phyloP scores from a whole-genome alignment of 1,140 invertebrate genomes.

The Latrodectus geometricus region DNA sequence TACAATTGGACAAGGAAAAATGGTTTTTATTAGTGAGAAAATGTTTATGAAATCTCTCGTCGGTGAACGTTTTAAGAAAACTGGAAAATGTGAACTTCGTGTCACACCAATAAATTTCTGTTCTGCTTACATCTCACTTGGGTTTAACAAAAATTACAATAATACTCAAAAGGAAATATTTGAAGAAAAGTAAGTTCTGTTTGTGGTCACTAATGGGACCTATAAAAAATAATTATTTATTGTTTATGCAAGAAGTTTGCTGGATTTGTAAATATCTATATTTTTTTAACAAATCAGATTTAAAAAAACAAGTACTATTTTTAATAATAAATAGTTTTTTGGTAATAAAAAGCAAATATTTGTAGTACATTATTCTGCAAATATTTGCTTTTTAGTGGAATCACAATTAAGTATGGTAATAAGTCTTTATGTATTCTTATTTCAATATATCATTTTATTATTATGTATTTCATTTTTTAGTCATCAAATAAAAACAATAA shows the following conservation, averaged over 20 bases:
- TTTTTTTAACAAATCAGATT: background rate
- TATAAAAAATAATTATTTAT: background rate
- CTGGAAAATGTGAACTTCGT: conserved; percentile 11
- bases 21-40: background rate
- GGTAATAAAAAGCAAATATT: too few relatives aligned
- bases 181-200: background rate
- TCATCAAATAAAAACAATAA: too few relatives aligned
- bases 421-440: too few relatives aligned
- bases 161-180: background rate
- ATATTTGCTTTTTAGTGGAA: too few relatives aligned
- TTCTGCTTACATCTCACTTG: conserved; percentile 4
- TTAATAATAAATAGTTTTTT: too few relatives aligned
- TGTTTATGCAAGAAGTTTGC: background rate
- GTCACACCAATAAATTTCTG: background rate
- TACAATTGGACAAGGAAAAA: conserved; percentile 2
- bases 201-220: background rate
- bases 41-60: conserved; percentile 1
- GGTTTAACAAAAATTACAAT: background rate
- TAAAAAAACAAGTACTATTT: background rate
- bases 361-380: too few relatives aligned
- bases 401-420: too few relatives aligned
- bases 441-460: too few relatives aligned
- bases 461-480: too few relatives aligned
- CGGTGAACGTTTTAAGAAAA: conserved; percentile 22
- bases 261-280: background rate